These are phyloP conservation scores for Delia radicum DNA, from an alignment of 1,140 invertebrate genomes.

Conservation along the genomic window DNA sequence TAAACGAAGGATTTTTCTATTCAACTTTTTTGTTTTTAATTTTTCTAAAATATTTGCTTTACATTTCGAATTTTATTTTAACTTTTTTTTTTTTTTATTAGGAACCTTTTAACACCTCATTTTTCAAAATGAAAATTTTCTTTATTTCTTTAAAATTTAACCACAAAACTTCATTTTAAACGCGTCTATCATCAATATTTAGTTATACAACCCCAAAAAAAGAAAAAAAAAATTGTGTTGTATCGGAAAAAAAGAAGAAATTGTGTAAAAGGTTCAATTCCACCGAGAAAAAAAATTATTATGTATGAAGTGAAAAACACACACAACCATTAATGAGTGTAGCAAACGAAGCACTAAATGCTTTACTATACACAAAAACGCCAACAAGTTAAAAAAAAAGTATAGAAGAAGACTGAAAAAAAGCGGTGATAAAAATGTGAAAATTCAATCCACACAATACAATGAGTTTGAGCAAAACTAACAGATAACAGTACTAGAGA, in stretches of 20 bases:
- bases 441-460: not conserved
- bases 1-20: not conserved
- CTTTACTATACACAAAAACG: not conserved
- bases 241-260: not conserved
- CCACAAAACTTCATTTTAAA: not conserved
- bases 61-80: too few species aligned
- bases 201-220: not conserved
- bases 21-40: not conserved
- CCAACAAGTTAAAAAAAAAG: slow-evolving; percentile 19
- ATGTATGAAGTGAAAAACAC: not conserved
- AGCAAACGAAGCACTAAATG: slow-evolving; percentile 20
- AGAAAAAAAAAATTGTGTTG: not conserved
- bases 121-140: not conserved
- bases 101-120: not conserved
- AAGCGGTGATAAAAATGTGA: not conserved
- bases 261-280: not conserved
- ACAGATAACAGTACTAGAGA: too few species aligned
- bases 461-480: too few species aligned
- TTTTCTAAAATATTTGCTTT: not conserved
- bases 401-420: not conserved
- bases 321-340: slow-evolving; percentile 19
- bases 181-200: not conserved
- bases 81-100: not conserved
- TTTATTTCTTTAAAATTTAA: not conserved
- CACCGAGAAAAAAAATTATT: not conserved